These are phyloP conservation scores for Anaspis maculata DNA, from an alignment of 2,888 invertebrate species.

Conservation along the genomic window DNA sequence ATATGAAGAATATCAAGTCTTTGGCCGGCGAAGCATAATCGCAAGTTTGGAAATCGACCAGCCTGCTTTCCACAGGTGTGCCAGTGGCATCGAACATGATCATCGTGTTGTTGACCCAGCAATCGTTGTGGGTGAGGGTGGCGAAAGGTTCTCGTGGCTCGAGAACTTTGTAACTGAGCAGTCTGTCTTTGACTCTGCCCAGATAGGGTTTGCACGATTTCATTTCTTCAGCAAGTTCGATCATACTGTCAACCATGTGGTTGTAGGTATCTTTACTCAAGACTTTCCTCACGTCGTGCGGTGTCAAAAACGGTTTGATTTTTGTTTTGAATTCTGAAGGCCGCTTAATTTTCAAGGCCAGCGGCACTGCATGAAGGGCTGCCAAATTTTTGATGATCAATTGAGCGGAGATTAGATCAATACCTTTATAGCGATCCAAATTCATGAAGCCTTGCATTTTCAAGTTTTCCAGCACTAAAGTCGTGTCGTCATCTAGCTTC, in stretches of 20 bases:
- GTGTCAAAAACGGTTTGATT: conserved; percentile 19
- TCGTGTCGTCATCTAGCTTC: conserved; percentile 45
- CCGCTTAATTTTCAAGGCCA: conserved; percentile 42
- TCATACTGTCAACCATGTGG: neutral
- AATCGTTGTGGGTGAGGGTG: conserved; percentile 47
- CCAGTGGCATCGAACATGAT: conserved; percentile 35
- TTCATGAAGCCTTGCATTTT: conserved; percentile 40
- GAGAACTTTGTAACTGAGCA: too few species aligned
- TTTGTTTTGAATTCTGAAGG: conserved; percentile 33
- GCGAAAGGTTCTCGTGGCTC: conserved; percentile 45
- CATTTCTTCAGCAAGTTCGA: neutral
- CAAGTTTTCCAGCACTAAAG: conserved; percentile 47
- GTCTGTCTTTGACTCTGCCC: too few species aligned
- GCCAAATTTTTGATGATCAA: conserved; percentile 42
- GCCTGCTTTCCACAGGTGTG: conserved; percentile 15
- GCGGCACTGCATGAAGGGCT: conserved; percentile 45
- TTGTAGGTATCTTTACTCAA: neutral
- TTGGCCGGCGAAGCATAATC: conserved; percentile 20
- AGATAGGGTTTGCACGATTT: neutral
- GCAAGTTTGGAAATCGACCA: too few species aligned
- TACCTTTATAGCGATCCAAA: conserved; percentile 39
- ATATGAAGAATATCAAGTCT: conserved; percentile 26
- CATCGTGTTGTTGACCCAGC: conserved; percentile 54
- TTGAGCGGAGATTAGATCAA: conserved; percentile 42
- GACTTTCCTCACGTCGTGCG: neutral